Evolutionary conservation across 2,888 invertebrate genomes (phyloP).

Genomic region (Plagiodera versicolora): DNA sequence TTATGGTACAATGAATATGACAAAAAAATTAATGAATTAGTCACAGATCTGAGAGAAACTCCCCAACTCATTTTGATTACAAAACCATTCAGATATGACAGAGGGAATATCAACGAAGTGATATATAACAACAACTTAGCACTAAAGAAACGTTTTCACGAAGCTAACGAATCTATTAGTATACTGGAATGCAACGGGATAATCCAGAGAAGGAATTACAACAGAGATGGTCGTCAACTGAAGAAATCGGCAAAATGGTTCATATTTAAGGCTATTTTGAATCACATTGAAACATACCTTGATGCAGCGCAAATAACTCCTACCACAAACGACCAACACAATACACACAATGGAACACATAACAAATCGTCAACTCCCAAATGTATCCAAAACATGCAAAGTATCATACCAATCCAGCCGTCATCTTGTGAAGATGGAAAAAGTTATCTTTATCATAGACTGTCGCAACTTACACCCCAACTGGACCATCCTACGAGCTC

Average conservation of each 20-base stretch:
- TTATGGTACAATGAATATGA: constrained; percentile 8
- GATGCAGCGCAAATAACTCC: constrained; percentile 2
- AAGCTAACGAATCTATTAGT: background rate
- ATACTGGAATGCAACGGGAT: constrained; percentile 10
- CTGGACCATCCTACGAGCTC: constrained; percentile 4
- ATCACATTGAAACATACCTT: constrained; percentile 4
- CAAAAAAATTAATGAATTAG: constrained; percentile 3
- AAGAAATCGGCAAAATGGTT: constrained; percentile 5
- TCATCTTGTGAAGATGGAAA: constrained; percentile 6
- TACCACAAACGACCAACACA: constrained; percentile 2
- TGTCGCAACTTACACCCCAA: background rate
- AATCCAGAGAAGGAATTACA: constrained; percentile 7
- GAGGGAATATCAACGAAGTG: constrained; percentile 2
- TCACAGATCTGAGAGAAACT: constrained; percentile 4
- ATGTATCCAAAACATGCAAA: constrained; percentile 1
- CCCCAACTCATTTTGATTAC: constrained; percentile 8
- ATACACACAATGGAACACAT: constrained; percentile 2
- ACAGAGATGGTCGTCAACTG: background rate
- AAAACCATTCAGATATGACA: constrained; percentile 11
- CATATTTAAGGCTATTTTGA: constrained; percentile 4
- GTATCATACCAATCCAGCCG: background rate
- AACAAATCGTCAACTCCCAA: constrained; percentile 4
- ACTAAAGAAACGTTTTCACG: constrained; percentile 9
- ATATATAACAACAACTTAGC: constrained; percentile 9
- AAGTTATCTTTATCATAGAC: constrained; percentile 6